Percentiles rank a stretch among this genome's conserved stretches.
Conservation (phyloP, 2,797 vertebrate species). For the Clarias pachynema region DNA sequence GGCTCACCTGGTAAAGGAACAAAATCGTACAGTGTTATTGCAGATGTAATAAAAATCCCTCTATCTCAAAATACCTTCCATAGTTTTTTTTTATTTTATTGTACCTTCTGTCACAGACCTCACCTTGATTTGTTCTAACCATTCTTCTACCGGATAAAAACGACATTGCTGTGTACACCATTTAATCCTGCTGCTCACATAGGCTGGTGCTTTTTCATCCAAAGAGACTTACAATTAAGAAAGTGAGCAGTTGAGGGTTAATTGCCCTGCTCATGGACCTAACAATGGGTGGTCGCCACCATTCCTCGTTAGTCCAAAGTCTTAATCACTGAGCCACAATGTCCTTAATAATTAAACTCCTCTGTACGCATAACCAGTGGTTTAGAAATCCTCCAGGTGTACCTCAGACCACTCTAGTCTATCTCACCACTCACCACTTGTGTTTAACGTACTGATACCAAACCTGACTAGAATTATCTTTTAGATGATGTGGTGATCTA, state of each 20-base stretch:
- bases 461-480: neutral
- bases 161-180: neutral
- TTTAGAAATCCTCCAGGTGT: neutral
- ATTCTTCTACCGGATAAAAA: neutral
- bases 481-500: neutral
- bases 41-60: neutral
- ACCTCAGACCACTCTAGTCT: neutral
- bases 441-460: neutral
- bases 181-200: neutral
- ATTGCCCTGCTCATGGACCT: neutral
- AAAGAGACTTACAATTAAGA: neutral
- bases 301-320: neutral
- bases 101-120: neutral
- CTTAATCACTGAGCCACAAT: neutral
- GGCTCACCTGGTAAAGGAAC: slow-evolving; percentile 83
- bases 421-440: neutral
- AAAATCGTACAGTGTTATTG: slow-evolving; percentile 20
- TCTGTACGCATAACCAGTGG: neutral
- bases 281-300: neutral
- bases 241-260: neutral
- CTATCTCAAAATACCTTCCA: neutral
- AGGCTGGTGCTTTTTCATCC: neutral
- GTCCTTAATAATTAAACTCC: neutral
- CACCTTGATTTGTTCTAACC: neutral
- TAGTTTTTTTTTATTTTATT: neutral